Conservation (phyloP, 2,113 vertebrate species). For the Gobiocypris rarus region DNA sequence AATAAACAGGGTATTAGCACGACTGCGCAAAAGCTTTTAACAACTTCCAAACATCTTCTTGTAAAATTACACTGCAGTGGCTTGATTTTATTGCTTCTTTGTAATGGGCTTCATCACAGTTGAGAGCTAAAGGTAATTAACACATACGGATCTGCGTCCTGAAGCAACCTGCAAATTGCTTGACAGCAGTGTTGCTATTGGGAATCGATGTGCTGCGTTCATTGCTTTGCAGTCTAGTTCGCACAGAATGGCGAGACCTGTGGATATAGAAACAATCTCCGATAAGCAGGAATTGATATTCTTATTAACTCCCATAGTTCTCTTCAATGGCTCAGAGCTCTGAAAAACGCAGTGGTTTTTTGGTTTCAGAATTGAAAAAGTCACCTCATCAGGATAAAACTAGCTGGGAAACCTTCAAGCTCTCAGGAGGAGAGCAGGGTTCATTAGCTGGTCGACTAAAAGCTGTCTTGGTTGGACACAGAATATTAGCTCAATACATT, state of each 20-base stretch:
- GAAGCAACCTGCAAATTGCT: constrained; percentile 6
- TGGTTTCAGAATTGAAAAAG: neutral
- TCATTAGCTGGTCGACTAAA: neutral
- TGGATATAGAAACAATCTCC: neutral
- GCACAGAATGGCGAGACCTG: neutral
- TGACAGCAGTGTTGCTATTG: constrained; percentile 11
- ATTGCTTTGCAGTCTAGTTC: neutral
- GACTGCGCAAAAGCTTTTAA: neutral
- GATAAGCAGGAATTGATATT: neutral
- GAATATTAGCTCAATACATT: neutral
- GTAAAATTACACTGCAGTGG: neutral
- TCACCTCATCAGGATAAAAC: neutral
- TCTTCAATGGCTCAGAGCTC: neutral
- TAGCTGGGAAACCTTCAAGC: neutral
- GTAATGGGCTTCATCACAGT: constrained; percentile 10
- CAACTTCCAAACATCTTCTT: neutral
- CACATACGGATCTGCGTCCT: constrained; percentile 9
- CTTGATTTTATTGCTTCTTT: neutral
- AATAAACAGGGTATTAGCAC: neutral
- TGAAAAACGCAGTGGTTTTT: neutral
- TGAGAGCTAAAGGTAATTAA: constrained; percentile 33
- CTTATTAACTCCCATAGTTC: neutral
- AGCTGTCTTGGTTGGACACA: neutral
- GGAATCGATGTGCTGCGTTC: neutral
- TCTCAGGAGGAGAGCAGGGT: neutral